Base-by-base conservation (phyloP, 1,140 invertebrate species). In the Musca domestica region DNA sequence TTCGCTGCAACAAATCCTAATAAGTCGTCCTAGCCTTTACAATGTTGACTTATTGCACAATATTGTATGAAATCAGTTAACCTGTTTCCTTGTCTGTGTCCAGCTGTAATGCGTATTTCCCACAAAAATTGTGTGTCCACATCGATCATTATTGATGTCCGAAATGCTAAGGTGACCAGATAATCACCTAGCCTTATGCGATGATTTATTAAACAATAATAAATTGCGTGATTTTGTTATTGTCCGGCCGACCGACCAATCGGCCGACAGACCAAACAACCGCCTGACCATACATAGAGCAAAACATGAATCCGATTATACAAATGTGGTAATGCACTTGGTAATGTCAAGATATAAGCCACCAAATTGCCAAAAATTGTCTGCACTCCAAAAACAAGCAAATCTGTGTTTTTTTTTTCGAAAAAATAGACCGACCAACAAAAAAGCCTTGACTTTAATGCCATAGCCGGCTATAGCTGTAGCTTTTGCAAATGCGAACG, bases 381-480 rank as follows among this genome's bases (percentile, higher is more conserved):
- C 20, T 19, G 12, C n/a, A 51, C 17, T 19, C 4, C 20, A 20
- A 51, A 20, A 15, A 58, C 30, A 61, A 17, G 41, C 27, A 34
- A 61, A 17, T 56, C 23, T 56, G 22, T 25, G n/a, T n/a, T n/a
- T n/a, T n/a, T n/a, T n/a, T n/a, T n/a, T 54, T 27, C n/a, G 20
- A 34, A 19, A n/a, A 61, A 41, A 34, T 12, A 30, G 17, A 34
- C 56, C 17, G 17, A n/a, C 3, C 25, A 58, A 30, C 34, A 61
- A 27, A 61, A 61, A 41, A 61, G 56, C 56, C 56, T 61, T 61
- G 56, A 61, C 56, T 61, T 61, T 61, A 61, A 61, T n/a, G 27
- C 56, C 27, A 61, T 61, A 61, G 30, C 30, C 7, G 34, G 34
- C n/a, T 1, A 22, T 12, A 41, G 34, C 56, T 20, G 5, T 17